phyloP scores from a whole-genome alignment of 2,888 invertebrate genomes.

The Phyllotreta cruciferae region DNA sequence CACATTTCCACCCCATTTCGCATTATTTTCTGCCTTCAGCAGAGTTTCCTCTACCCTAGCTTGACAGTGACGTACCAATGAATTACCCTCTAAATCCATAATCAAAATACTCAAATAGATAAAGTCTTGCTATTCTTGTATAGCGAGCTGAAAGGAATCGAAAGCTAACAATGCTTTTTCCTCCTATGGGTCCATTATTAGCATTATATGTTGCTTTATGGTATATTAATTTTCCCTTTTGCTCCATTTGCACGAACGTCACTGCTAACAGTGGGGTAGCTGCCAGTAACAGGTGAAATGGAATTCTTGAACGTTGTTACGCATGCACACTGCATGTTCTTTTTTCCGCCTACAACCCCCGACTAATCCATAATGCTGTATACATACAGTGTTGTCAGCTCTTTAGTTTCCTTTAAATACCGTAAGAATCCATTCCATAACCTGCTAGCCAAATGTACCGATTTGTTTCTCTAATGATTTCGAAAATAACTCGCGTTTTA shows the following conservation, averaged over 20 bases:
- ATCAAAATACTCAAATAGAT: too few relatives aligned
- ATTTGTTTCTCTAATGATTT: not conserved
- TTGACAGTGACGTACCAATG: too few relatives aligned
- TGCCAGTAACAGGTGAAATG: slow-evolving; percentile 21
- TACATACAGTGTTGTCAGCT: slow-evolving; percentile 31
- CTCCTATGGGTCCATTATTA: too few relatives aligned
- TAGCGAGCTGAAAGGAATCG: too few relatives aligned
- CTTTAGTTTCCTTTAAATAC: not conserved
- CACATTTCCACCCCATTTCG: slow-evolving; percentile 10
- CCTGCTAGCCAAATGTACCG: not conserved
- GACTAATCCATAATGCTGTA: slow-evolving; percentile 46
- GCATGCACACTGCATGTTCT: slow-evolving; percentile 24
- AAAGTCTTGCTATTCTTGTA: too few relatives aligned
- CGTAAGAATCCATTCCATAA: not conserved
- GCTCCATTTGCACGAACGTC: not conserved
- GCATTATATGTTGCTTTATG: too few relatives aligned
- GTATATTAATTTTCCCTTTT: not conserved
- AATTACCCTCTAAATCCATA: too few relatives aligned
- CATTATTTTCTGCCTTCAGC: not conserved
- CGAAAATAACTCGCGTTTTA: not conserved
- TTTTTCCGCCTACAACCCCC: slow-evolving; percentile 27
- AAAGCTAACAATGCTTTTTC: too few relatives aligned
- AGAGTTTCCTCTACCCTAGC: not conserved
- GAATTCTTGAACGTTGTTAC: slow-evolving; percentile 21
- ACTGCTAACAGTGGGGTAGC: not conserved